Evolutionary conservation across 2,888 invertebrate species (phyloP).

Genomic region (Mechanitis mazaeus): DNA sequence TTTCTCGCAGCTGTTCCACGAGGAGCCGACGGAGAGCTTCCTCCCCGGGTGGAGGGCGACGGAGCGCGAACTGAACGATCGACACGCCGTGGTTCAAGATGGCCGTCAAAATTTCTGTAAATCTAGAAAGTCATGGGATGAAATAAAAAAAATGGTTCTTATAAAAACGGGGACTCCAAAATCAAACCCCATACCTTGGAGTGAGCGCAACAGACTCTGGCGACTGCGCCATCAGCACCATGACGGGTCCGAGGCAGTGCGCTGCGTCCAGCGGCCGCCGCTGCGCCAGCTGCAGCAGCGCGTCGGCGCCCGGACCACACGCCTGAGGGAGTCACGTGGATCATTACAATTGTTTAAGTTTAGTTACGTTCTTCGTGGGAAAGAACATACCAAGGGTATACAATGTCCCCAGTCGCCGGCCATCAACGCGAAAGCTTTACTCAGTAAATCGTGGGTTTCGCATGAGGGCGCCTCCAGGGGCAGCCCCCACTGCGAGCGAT

Average conservation of each 20-base stretch:
- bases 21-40: constrained; percentile 44
- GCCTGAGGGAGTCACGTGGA: constrained; percentile 38
- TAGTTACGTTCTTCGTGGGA: not conserved
- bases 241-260: constrained; percentile 52
- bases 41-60: constrained; percentile 43
- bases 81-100: constrained; percentile 47
- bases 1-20: constrained; percentile 32
- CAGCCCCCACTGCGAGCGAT: constrained; percentile 50
- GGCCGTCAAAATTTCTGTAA: constrained; percentile 45
- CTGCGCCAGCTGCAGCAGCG: constrained; percentile 43
- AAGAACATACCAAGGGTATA: constrained; percentile 56
- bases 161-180: constrained; percentile 11
- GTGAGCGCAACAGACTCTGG: constrained; percentile 62
- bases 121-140: constrained; percentile 37
- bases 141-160: not conserved
- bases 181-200: constrained; percentile 41
- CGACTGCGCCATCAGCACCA: constrained; percentile 57
- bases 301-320: constrained; percentile 53
- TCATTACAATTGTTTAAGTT: too few species aligned
- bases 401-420: constrained; percentile 62
- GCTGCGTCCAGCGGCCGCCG: constrained; percentile 47
- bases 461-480: constrained; percentile 42
- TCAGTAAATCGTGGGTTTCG: constrained; percentile 37
- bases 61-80: constrained; percentile 55
- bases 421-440: constrained; percentile 46